Evolutionary conservation across 2,797 vertebrate species (phyloP), one percentile per base, ranked within the genome.

Genomic region (Steatocranus sp.): DNA sequence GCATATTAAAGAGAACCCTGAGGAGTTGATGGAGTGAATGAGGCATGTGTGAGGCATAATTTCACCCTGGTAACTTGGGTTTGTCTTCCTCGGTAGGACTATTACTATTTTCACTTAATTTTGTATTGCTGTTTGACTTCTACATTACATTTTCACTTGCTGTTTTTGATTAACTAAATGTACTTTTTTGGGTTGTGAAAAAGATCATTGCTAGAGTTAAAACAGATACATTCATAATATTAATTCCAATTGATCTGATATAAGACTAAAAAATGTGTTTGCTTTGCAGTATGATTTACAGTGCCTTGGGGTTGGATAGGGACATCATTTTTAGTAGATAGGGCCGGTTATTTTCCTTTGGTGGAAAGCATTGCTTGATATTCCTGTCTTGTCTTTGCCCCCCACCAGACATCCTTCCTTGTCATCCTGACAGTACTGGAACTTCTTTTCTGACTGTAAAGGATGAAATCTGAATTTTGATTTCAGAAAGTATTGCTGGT

Each of bases 371-470:
- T 91, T 79, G 89, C 84, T 93, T 94, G 88, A 87, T 93, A 94
- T 95, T 94, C 94, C 92, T 85, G 92, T 91, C 90, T 82, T 76
- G 81, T 91, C 88, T 90, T 86, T 78, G 46, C 81, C 78, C 63
- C 87, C 91, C 93, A 83, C 83, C 90, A 91, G 94, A 93, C 93
- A 84, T 92, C 86, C 82, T 88, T 88, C 77, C 91, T 85, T 93
- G 95, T 95, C 95, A 94, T 95, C 90, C 90, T 94, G 93, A 93
- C 91, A 94, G 92, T 83, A 86, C 82, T 93, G 86, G 87, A 95
- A 93, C 91, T 94, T 95, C 34, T 91, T 91, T 84, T 87, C 78
- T 85, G 88, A 90, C 76, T 85, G 75, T 78, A 81, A 76, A 80
- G 91, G 87, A 84, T 89, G 86, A 83, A 92, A 93, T 91, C 84